Evolutionary conservation across 2,113 vertebrate species (phyloP).

Genomic region (Gymnogyps californianus): DNA sequence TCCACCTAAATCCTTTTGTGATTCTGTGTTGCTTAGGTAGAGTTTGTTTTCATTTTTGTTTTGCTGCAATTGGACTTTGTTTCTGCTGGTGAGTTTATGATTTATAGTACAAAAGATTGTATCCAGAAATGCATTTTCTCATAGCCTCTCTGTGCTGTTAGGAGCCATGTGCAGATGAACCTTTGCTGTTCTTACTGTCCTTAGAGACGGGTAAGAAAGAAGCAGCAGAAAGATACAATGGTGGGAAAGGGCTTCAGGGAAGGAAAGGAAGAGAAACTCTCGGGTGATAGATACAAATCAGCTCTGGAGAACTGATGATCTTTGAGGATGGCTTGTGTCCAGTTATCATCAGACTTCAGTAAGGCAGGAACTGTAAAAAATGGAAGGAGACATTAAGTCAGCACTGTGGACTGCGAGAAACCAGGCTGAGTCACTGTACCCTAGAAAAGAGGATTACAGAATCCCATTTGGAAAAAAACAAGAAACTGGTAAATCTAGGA

Average conservation of each 20-base stretch:
- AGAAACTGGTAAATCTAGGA: background rate
- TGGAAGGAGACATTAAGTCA: constrained; percentile 53
- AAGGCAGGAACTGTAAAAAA: constrained; percentile 41
- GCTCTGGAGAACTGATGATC: background rate
- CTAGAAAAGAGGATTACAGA: constrained; percentile 20
- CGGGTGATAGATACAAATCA: fast-evolving
- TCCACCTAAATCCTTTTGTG: background rate
- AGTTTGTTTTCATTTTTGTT: background rate
- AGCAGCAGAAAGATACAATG: background rate
- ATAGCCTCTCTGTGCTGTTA: background rate
- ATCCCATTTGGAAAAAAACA: background rate
- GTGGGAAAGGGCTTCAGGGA: background rate
- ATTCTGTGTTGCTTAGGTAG: background rate
- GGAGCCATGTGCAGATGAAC: background rate
- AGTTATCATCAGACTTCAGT: background rate
- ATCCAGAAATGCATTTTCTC: background rate
- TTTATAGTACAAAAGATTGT: background rate
- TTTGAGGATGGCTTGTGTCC: constrained; percentile 38
- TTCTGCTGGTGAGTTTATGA: background rate
- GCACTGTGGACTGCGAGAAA: background rate
- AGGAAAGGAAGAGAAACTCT: background rate
- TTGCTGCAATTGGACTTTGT: background rate
- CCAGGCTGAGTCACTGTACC: constrained; percentile 45
- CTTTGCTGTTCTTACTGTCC: background rate
- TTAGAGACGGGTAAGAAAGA: background rate